Base-by-base conservation (phyloP, 2,888 invertebrate species). In the Acleris holmiana region DNA sequence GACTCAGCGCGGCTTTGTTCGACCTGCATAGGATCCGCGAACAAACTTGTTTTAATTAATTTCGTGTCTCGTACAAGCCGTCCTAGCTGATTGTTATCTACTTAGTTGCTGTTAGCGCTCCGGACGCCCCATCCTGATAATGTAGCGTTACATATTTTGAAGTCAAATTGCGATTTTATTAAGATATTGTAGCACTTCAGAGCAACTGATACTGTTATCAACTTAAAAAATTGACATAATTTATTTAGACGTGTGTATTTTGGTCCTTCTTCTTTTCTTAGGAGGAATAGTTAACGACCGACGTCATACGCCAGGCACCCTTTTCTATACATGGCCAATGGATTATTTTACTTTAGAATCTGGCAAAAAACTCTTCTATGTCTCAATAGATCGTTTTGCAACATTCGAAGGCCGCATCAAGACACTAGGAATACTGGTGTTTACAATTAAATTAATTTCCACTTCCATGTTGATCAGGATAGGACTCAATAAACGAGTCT, bases 31-130 rank as follows among this genome's bases (percentile, higher is more conserved):
- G 89, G 89, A 91, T 91, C 89, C 89, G 90, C 89, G 89, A 91
- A 89, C 92, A 91, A 92, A 92, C 91, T 92, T 92, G 92, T 92
- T 92, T 92, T 92, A 92, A 92, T 92, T 92, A 92, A 92, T 92
- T 92, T 92, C 91, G 89, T 91, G 91, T 92, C 92, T 90, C 87
- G 87, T 89, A 90, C 92, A 92, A 90, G 90, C 89, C 89, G 68
- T 87, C 85, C 84, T 72, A 86, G 85, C 84, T 85, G 91, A 92
- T 92, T 89, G 91, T 91, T 91, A 92, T 92, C 92, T 91, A 84
- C 91, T 91, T 88, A 91, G 90, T 89, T 89, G 87, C 89, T 88
- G 89, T 87, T 88, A 88, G 85, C 86, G 85, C 84, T 85, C 83
- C 86, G 86, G 89, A 86, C 85, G 87, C 84, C 79, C 59, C 59